Percentiles rank a stretch among this genome's conserved stretches.
phyloP scores from a whole-genome alignment of 2,113 vertebrate genomes.

The Rallus limicola region DNA sequence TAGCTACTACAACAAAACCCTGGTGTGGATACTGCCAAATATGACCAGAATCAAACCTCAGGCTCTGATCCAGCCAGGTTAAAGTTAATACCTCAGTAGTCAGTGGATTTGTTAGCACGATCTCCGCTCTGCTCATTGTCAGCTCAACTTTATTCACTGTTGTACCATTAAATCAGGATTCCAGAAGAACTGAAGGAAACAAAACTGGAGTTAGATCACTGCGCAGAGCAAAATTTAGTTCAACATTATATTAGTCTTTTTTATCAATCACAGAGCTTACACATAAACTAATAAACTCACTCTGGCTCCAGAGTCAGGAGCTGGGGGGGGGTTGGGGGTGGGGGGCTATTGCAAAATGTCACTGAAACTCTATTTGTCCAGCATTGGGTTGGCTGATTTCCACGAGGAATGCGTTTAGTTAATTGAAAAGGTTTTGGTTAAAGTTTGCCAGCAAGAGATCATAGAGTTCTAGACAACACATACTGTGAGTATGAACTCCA shows the following conservation, averaged over 20 bases:
- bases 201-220: not conserved
- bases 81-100: not conserved
- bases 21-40: rapidly evolving
- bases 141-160: not conserved
- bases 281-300: not conserved
- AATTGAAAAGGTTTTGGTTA: constrained; percentile 86
- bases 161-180: not conserved
- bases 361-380: constrained; percentile 63
- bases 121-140: not conserved
- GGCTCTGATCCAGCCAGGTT: not conserved
- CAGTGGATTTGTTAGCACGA: not conserved
- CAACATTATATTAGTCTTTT: not conserved
- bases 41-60: not conserved
- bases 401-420: constrained; percentile 83
- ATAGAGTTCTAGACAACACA: constrained; percentile 84
- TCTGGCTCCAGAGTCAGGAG: constrained; percentile 1
- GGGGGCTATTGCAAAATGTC: constrained; percentile 43
- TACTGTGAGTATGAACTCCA: constrained; percentile 92
- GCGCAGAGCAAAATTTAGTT: not conserved
- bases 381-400: constrained; percentile 59
- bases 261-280: not conserved
- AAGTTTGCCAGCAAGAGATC: constrained; percentile 77
- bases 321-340: not conserved
- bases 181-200: not conserved
- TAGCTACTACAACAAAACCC: not conserved